Evolutionary conservation across 1,140 invertebrate genomes (phyloP).

Genomic region (Stegodyphus dumicola): DNA sequence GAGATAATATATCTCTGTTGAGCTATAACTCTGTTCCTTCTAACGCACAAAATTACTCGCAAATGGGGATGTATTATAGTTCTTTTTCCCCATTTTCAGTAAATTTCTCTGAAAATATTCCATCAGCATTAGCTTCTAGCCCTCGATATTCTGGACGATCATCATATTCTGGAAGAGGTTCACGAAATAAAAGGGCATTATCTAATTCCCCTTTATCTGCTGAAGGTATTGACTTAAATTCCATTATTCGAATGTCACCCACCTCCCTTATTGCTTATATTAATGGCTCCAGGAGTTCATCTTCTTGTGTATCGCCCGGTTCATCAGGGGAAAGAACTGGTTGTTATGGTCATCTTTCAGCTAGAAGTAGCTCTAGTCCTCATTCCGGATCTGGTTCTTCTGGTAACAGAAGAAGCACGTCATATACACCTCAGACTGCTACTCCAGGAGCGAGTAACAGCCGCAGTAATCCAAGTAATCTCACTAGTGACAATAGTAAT

Average conservation of each 20-base stretch:
- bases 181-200: constrained; percentile 80
- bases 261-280: constrained; percentile 92
- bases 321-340: constrained; percentile 69
- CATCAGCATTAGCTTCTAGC: constrained; percentile 37
- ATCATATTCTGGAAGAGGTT: constrained; percentile 56
- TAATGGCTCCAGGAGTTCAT: constrained; percentile 78
- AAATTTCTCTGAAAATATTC: constrained; percentile 43
- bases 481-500: constrained; percentile 40
- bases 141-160: constrained; percentile 47
- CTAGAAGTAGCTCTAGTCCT: constrained; percentile 72
- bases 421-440: constrained; percentile 12
- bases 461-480: constrained; percentile 6
- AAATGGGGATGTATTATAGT: constrained; percentile 31
- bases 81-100: constrained; percentile 46
- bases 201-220: constrained; percentile 92
- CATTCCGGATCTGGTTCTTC: constrained; percentile 43
- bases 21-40: constrained; percentile 26
- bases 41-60: constrained; percentile 46
- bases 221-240: constrained; percentile 92
- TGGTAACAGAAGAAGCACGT: constrained; percentile 26
- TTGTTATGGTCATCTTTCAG: constrained; percentile 93
- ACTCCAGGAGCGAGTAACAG: constrained; percentile 19
- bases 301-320: constrained; percentile 69
- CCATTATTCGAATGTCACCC: constrained; percentile 94
- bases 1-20: constrained; percentile 27